A percentile compares a stretch with the other conserved stretches of the same genome.
Conservation (phyloP, 2,113 vertebrate genomes). For the Mirza zaza region DNA sequence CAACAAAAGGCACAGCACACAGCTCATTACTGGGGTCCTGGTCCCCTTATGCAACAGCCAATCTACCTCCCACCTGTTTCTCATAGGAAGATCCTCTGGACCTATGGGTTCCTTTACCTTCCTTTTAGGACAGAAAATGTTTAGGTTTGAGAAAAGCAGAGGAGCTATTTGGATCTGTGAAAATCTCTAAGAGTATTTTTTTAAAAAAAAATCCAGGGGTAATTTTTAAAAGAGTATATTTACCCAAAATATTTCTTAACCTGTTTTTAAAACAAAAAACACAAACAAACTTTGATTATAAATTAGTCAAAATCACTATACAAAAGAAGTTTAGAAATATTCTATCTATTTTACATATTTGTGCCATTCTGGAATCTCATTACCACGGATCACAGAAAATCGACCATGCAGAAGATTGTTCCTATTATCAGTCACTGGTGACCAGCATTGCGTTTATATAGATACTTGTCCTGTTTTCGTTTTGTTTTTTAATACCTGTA, state of each 20-base stretch:
- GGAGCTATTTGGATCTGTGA: not conserved
- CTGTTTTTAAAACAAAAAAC: not conserved
- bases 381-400: not conserved
- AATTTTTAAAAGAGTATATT: not conserved
- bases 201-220: not conserved
- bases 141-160: not conserved
- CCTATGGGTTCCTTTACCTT: not conserved
- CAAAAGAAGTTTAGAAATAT: not conserved
- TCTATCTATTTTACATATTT: not conserved
- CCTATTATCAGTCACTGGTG: not conserved
- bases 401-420: not conserved
- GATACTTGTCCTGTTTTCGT: not conserved
- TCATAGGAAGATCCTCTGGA: not conserved
- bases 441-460: not conserved
- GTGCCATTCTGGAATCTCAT: not conserved
- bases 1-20: fast-evolving
- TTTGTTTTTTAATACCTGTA: not conserved
- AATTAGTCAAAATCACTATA: not conserved
- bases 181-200: not conserved
- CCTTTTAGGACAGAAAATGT: not conserved
- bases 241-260: not conserved
- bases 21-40: not conserved
- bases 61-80: not conserved
- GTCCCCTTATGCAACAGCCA: not conserved
- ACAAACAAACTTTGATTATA: not conserved